phyloP scores from a whole-genome alignment of 2,113 vertebrate genomes.

The Coturnix japonica region DNA sequence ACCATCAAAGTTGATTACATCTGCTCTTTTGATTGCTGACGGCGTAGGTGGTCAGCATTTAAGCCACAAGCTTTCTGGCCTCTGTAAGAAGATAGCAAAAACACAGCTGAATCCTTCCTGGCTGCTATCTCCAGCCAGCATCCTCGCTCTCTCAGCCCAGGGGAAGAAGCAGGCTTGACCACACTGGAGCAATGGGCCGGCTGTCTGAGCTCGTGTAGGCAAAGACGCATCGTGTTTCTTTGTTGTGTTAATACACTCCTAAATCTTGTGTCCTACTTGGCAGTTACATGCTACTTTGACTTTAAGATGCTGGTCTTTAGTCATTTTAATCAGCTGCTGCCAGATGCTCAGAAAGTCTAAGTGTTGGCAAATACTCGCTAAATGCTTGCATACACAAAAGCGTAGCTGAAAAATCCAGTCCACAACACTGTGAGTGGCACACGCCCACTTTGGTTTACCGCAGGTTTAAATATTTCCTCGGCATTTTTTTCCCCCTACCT shows the following conservation, averaged over 20 bases:
- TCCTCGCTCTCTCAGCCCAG: accelerated
- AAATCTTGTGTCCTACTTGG: slow-evolving; percentile 6
- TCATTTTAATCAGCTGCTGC: slow-evolving; percentile 28
- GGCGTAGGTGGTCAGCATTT: not conserved
- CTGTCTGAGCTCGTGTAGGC: not conserved
- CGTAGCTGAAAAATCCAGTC: not conserved
- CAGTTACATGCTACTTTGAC: slow-evolving; percentile 34
- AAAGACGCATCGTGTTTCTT: not conserved
- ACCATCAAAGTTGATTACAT: not conserved
- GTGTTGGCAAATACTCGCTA: not conserved
- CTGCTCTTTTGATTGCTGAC: not conserved
- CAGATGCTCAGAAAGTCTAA: not conserved
- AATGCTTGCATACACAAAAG: not conserved
- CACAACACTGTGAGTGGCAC: not conserved
- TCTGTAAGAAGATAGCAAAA: not conserved
- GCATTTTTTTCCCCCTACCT: not conserved
- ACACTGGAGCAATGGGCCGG: not conserved
- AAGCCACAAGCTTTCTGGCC: not conserved
- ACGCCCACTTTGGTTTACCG: not conserved
- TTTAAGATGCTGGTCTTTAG: slow-evolving; percentile 13
- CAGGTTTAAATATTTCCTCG: not conserved
- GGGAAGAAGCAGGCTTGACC: not conserved
- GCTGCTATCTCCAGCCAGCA: not conserved
- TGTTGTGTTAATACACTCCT: slow-evolving; percentile 1
- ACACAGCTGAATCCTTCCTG: not conserved